Evolutionary conservation across 2,113 vertebrate genomes (phyloP).

Genomic region (Lontra canadensis): DNA sequence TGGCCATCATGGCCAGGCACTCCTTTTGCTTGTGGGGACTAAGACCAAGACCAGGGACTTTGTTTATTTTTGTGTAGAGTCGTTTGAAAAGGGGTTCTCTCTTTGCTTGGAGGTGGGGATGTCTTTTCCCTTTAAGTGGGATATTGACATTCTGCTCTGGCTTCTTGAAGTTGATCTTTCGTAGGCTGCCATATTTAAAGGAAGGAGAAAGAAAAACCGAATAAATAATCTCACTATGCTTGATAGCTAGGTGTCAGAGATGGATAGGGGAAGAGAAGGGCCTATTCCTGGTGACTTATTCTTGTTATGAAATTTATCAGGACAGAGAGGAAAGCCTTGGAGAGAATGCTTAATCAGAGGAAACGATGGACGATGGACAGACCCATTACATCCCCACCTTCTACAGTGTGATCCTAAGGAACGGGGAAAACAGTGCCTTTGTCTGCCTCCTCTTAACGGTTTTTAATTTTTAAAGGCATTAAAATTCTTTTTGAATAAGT

Average conservation of each 20-base stretch:
- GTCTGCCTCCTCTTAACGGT: conserved; percentile 33
- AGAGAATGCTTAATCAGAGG: conserved; percentile 54
- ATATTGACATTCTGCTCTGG: conserved; percentile 14
- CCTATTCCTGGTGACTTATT: conserved; percentile 54
- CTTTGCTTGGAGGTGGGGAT: background rate
- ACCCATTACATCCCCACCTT: background rate
- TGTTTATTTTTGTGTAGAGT: background rate
- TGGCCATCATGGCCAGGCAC: accelerated
- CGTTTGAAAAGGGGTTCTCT: background rate
- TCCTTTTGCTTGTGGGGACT: background rate
- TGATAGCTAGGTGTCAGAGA: conserved; percentile 65
- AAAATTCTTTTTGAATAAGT: conserved; percentile 72
- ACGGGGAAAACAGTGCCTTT: background rate
- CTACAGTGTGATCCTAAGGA: background rate
- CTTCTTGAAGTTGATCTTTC: conserved; percentile 45
- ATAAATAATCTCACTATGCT: conserved; percentile 48
- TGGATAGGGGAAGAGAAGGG: conserved; percentile 29
- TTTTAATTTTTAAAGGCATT: conserved; percentile 76
- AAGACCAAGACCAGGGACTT: background rate
- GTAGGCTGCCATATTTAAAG: conserved; percentile 55
- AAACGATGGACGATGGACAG: background rate
- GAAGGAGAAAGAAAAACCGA: background rate
- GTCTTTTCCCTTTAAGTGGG: background rate
- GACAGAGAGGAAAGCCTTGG: background rate
- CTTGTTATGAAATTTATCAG: conserved; percentile 54